Evolutionary conservation across 2,888 invertebrate genomes (phyloP).

Genomic region (Agriopis leucophaearia): DNA sequence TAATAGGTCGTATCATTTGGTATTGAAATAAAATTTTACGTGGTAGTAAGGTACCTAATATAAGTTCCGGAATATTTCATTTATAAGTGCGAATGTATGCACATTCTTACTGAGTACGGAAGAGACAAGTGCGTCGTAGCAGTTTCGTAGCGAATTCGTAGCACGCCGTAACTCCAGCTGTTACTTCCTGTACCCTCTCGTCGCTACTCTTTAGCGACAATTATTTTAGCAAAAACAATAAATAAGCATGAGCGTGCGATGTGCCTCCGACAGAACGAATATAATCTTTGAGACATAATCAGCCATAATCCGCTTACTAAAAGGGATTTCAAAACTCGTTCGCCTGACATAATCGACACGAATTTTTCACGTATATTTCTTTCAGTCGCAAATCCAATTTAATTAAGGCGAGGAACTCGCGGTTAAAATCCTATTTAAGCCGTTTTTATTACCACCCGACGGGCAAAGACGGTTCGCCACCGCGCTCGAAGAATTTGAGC

Average conservation of each 20-base stretch:
- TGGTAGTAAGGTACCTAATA: slow-evolving; percentile 6
- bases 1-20: slow-evolving; percentile 51
- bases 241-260: slow-evolving; percentile 50
- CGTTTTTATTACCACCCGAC: slow-evolving; percentile 86
- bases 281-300: slow-evolving; percentile 65
- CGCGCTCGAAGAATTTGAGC: slow-evolving; percentile 82
- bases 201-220: slow-evolving; percentile 37
- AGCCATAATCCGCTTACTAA: slow-evolving; percentile 72
- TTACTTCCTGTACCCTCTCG: slow-evolving; percentile 66
- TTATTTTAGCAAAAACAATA: slow-evolving; percentile 48
- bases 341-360: slow-evolving; percentile 82
- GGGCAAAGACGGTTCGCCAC: slow-evolving; percentile 83
- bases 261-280: slow-evolving; percentile 54
- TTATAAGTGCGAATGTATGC: slow-evolving; percentile 38
- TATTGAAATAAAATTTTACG: slow-evolving; percentile 37
- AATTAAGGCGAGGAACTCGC: slow-evolving; percentile 85
- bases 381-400: slow-evolving; percentile 86
- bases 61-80: slow-evolving; percentile 23
- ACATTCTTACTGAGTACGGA: slow-evolving; percentile 46
- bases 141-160: slow-evolving; percentile 41
- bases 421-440: slow-evolving; percentile 86
- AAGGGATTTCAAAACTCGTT: slow-evolving; percentile 77
- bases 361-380: slow-evolving; percentile 85
- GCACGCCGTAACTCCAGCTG: slow-evolving; percentile 59
- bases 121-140: slow-evolving; percentile 44